Evolutionary conservation across 2,888 invertebrate species (phyloP), one percentile per base, ranked within the genome.

Genomic region (Thyatira batis): DNA sequence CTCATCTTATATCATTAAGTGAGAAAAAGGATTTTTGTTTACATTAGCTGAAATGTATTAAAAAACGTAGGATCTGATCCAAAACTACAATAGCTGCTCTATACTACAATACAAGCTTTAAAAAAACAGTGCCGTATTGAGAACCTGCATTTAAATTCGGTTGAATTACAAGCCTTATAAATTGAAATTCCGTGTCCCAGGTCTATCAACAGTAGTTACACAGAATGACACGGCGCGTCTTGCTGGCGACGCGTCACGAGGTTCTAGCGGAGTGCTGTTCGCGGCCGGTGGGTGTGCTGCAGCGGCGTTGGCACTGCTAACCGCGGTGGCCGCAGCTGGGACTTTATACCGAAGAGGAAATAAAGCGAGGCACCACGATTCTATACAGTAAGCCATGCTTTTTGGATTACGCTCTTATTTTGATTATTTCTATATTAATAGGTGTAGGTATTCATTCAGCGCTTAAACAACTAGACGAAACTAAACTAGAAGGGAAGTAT

Each of bases 241-340:
- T 51, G 95, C 95, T 45, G 95, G 95, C 3, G 95, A 95, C 59
- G 94, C 93, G 1, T 84, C 94, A 25, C 91, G 93, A 25, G 93
- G 93, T 25, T 93, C 95, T 13, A 94, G 94, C 20, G 95, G 95
- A 0, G 95, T 95, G 1, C 85, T 96, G 57, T 95, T 97, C 75
- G 95, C 97, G 3, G 97, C 96, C 0, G 96, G 96, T 0, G 97
- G 96, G 33, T 96, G 96, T 84, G 96, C 96, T 0, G 94, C 96
- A 52, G 96, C 95, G 11, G 93, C 96, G 50, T 87, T 95, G 49
- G 93, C 94, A 20, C 59, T 91, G 60, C 92, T 96, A 13, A 94
- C 95, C 0, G 94, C 95, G 23, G 94, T 95, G 2, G 95, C 95
- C 0, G 94, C 95, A 2, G 94, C 94, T 6, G 94, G 95, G 27